Conservation (phyloP, 2,797 vertebrate species). For the Urosaurus nigricauda region DNA sequence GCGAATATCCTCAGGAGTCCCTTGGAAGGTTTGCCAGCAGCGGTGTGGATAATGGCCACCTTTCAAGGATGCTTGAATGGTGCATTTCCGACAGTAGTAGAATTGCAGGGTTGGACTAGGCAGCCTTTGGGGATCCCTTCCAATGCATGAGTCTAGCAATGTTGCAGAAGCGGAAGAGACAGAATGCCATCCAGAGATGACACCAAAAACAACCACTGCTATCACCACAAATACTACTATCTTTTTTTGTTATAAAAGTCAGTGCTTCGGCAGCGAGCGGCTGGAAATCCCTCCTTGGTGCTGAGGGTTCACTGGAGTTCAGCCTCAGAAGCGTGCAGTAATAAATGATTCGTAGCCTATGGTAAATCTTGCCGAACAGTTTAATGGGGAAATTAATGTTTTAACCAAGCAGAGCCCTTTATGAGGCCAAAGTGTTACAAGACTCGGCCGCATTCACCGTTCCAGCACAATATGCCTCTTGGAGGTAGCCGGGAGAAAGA, state of each 20-base stretch:
- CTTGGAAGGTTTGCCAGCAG: too few species aligned
- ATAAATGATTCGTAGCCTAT: conserved; percentile 14
- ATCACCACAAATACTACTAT: too few species aligned
- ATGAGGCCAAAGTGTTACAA: conserved; percentile 35
- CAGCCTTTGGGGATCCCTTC: too few species aligned
- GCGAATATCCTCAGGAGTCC: too few species aligned
- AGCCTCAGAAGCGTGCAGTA: neutral
- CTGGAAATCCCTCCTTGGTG: neutral
- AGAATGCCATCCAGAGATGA: too few species aligned
- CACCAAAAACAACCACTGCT: too few species aligned
- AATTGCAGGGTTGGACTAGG: too few species aligned
- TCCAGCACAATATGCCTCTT: conserved; percentile 18
- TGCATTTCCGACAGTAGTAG: too few species aligned
- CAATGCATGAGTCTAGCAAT: too few species aligned
- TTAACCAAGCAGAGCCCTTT: conserved; percentile 20
- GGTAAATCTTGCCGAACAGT: neutral
- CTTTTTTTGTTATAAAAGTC: neutral
- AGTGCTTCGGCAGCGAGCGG: neutral
- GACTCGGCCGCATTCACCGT: neutral
- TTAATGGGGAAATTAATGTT: conserved; percentile 29
- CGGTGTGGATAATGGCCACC: too few species aligned
- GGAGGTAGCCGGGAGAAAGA: neutral
- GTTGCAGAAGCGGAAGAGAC: too few species aligned
- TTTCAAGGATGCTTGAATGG: too few species aligned
- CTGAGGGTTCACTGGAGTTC: conserved; percentile 19